Evolutionary conservation across 2,113 vertebrate species (phyloP).

Genomic region (Reinhardtius hippoglossoides): DNA sequence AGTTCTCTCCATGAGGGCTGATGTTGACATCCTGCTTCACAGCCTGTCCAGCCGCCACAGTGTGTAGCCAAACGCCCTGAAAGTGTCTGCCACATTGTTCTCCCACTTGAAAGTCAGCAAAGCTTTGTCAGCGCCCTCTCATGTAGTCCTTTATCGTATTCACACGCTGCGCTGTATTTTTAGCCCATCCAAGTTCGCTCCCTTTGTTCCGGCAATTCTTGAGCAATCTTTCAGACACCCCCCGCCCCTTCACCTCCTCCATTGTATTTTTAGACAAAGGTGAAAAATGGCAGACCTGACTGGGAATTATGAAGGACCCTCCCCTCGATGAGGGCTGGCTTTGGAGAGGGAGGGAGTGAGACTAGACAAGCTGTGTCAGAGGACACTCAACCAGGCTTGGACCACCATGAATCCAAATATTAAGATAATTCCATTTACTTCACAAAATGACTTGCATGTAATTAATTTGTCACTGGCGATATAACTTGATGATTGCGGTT

Average conservation of each 20-base stretch:
- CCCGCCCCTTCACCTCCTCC: conserved; percentile 54
- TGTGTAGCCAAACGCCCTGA: conserved; percentile 77
- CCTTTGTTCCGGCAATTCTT: conserved; percentile 84
- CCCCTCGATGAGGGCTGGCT: conserved; percentile 61
- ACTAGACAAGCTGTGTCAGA: conserved; percentile 29
- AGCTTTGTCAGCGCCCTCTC: conserved; percentile 79
- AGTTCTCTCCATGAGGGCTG: conserved; percentile 64
- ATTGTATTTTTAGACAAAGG: conserved; percentile 84
- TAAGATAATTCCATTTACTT: too few relatives aligned
- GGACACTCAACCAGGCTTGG: conserved; percentile 2
- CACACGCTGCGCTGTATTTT: conserved; percentile 81
- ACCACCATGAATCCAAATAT: neutral
- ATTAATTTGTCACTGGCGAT: too few relatives aligned
- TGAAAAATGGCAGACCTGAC: conserved; percentile 76
- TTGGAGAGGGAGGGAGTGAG: neutral
- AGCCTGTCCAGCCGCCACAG: conserved; percentile 75
- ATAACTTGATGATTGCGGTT: too few relatives aligned
- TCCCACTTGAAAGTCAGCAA: conserved; percentile 80
- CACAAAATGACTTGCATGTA: too few relatives aligned
- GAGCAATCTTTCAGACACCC: conserved; percentile 76
- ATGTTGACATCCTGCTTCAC: conserved; percentile 81
- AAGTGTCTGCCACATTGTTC: conserved; percentile 81
- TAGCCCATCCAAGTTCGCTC: conserved; percentile 71
- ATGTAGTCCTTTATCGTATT: conserved; percentile 81
- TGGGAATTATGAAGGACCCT: conserved; percentile 66